phyloP scores from a whole-genome alignment of 2,888 invertebrate genomes.

The Phengaris arion region DNA sequence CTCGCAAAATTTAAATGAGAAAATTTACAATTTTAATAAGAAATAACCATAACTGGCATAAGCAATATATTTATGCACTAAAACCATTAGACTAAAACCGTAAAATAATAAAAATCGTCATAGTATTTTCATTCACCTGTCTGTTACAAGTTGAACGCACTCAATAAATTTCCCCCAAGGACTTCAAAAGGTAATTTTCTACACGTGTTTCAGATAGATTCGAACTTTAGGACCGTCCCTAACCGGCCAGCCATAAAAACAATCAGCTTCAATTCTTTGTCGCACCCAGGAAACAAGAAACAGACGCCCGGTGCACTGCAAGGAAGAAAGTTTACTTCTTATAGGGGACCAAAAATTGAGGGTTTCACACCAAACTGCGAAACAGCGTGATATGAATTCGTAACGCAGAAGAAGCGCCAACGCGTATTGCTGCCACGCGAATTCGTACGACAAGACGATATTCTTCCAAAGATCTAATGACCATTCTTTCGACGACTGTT shows the following conservation, averaged over 20 bases:
- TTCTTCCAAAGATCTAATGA: not conserved
- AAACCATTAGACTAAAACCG: too few species aligned
- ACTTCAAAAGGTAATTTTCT: slow-evolving; percentile 43
- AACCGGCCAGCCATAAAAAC: slow-evolving; percentile 65
- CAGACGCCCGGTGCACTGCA: slow-evolving; percentile 56
- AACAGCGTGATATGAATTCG: not conserved
- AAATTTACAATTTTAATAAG: too few species aligned
- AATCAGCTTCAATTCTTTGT: slow-evolving; percentile 61
- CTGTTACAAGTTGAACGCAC: slow-evolving; percentile 22
- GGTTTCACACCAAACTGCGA: not conserved
- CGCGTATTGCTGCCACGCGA: not conserved
- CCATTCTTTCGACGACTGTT: too few species aligned
- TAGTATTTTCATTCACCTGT: slow-evolving; percentile 18
- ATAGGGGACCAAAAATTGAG: slow-evolving; percentile 63
- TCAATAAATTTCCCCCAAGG: slow-evolving; percentile 21
- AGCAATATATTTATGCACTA: too few species aligned
- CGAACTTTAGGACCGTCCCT: slow-evolving; percentile 55
- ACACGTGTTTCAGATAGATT: slow-evolving; percentile 64
- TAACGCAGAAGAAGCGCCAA: too few species aligned
- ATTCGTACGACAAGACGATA: not conserved
- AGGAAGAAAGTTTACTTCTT: slow-evolving; percentile 67
- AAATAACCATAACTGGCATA: too few species aligned
- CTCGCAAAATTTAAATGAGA: too few species aligned
- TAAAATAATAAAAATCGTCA: not conserved
- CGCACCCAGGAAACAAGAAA: slow-evolving; percentile 66